Conservation (phyloP, 2,888 invertebrate species). For the Rotaria sp. region DNA sequence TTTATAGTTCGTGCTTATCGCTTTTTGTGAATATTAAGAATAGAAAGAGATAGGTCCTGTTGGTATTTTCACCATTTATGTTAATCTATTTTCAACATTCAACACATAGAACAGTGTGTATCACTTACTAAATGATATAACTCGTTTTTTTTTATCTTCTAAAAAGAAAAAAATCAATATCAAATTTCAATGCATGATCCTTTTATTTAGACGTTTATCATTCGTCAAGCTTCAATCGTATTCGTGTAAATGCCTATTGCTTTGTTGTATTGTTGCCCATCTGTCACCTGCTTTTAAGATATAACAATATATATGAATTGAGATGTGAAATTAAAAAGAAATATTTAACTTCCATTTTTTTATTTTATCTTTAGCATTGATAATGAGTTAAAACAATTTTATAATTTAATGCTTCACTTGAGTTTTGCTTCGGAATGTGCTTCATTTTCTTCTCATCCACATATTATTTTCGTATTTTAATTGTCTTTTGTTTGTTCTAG, state of each 20-base stretch:
- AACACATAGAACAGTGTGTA: constrained; percentile 5
- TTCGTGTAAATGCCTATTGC: background rate
- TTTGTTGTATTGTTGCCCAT: constrained; percentile 2
- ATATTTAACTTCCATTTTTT: no score
- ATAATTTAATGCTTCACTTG: background rate
- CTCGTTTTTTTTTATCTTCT: background rate
- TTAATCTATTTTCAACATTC: background rate
- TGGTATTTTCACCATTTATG: background rate
- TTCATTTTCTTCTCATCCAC: no score
- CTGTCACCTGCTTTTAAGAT: background rate
- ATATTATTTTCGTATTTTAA: background rate
- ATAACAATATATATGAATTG: no score
- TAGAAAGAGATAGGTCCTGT: background rate
- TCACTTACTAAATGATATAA: background rate
- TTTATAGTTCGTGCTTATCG: background rate
- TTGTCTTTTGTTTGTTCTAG: background rate
- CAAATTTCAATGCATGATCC: background rate
- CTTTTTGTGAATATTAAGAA: background rate
- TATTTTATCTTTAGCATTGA: no score
- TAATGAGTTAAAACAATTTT: background rate
- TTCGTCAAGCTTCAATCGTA: background rate
- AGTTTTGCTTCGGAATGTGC: background rate
- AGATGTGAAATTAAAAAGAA: no score
- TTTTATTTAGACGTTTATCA: constrained; percentile 7
- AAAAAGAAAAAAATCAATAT: background rate